Percentiles rank a stretch among this genome's conserved stretches.
Evolutionary conservation across 2,113 vertebrate species (phyloP).

Genomic region (Beaufortia kweichowensis): DNA sequence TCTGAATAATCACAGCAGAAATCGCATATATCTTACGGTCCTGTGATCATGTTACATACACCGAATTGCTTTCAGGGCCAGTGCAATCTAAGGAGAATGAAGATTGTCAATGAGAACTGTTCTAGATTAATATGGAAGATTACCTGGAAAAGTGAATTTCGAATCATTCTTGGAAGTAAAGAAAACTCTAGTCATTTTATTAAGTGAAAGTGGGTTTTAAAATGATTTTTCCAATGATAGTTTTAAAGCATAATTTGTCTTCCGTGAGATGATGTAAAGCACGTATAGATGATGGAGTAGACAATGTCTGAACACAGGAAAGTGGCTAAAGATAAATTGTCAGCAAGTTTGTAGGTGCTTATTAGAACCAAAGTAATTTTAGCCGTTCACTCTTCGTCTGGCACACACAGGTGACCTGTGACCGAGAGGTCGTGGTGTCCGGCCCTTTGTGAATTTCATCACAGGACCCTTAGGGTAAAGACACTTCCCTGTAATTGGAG

Average conservation of each 20-base stretch:
- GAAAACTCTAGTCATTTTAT: background rate
- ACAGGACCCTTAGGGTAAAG: constrained; percentile 23
- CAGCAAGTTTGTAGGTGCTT: constrained; percentile 7
- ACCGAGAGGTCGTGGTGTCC: constrained; percentile 32
- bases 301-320: background rate
- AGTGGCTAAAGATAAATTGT: background rate
- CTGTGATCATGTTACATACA: background rate
- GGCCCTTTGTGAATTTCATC: constrained; percentile 18
- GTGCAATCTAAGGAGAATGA: constrained; percentile 31
- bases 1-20: constrained; percentile 18
- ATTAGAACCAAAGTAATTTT: background rate
- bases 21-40: constrained; percentile 18
- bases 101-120: constrained; percentile 45
- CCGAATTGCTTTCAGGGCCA: constrained; percentile 38
- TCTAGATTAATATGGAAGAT: constrained; percentile 25
- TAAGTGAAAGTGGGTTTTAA: background rate
- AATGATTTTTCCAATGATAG: background rate
- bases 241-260: background rate
- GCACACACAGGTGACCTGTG: constrained; percentile 33
- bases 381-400: background rate
- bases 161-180: background rate
- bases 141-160: constrained; percentile 3
- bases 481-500: constrained; percentile 26
- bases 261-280: background rate
- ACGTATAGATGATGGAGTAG: background rate